Percentiles rank a stretch among this genome's conserved stretches.
Evolutionary conservation across 64 coral and sea anemone genomes (phyloP).

Genomic region (Astreopora myriophthalma): DNA sequence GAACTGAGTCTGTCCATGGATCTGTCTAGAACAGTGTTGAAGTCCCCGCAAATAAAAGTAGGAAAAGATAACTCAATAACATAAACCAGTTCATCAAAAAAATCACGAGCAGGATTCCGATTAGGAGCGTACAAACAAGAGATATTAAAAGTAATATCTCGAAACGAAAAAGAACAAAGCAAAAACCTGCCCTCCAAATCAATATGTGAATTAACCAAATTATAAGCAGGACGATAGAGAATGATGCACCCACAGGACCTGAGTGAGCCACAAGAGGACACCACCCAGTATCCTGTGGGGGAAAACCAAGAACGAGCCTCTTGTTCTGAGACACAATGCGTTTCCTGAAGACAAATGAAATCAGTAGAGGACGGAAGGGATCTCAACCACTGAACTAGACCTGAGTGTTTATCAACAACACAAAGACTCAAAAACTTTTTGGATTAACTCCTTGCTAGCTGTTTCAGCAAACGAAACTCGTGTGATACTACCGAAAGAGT

Average conservation of each 20-base stretch:
- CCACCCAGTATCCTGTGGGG: background rate
- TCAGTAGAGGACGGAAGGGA: background rate
- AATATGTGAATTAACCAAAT: background rate
- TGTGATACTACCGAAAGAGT: background rate
- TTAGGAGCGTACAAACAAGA: slow-evolving; percentile 3
- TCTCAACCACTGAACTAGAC: no score
- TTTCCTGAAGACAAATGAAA: background rate
- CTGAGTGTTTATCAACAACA: no score
- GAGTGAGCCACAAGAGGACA: background rate
- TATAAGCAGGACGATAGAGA: background rate
- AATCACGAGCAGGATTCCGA: slow-evolving; percentile 12
- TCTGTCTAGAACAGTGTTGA: background rate
- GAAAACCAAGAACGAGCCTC: slow-evolving; percentile 14
- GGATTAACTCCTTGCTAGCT: background rate
- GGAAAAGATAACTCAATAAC: background rate
- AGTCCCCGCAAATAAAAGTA: background rate
- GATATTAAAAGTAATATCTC: background rate
- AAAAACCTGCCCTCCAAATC: background rate
- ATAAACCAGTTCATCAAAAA: background rate
- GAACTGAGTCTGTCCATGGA: background rate
- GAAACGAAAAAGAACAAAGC: background rate
- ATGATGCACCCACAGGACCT: slow-evolving; percentile 18
- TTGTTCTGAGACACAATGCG: background rate
- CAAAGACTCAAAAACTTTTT: background rate
- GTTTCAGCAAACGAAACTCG: background rate